These are phyloP conservation scores for Actinernus sp. DNA, from an alignment of 92 coral and sea anemone species.

Conservation along the genomic window DNA sequence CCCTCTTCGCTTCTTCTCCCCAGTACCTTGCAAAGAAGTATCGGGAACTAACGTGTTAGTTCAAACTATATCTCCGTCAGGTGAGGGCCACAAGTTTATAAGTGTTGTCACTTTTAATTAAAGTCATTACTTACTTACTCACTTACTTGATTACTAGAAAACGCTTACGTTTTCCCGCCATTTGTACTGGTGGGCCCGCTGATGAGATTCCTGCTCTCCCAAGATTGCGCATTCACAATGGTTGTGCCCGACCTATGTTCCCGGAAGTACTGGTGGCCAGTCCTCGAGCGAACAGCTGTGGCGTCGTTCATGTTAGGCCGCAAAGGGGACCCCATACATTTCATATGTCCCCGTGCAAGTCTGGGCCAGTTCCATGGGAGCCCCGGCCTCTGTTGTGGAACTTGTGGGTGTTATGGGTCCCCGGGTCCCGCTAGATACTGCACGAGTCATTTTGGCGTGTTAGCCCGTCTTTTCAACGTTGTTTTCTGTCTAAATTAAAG, in stretches of 20 bases:
- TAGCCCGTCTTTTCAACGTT: too few species aligned
- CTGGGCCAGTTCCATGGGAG: conserved; percentile 1
- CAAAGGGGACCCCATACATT: conserved; percentile 24
- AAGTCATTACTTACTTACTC: too few species aligned
- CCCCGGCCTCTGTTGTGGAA: conserved; percentile 55
- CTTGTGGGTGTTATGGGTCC: conserved; percentile 61
- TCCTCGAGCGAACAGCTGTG: conserved; percentile 11
- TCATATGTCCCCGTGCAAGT: conserved; percentile 28
- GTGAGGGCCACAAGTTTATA: too few species aligned
- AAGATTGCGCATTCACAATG: conserved; percentile 25
- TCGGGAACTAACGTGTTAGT: conserved; percentile 47
- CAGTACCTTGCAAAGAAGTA: conserved; percentile 15
- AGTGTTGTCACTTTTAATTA: too few species aligned
- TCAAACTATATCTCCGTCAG: conserved; percentile 31
- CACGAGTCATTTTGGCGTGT: too few species aligned
- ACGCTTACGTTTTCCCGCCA: conserved; percentile 53
- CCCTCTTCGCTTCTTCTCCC: conserved; percentile 50
- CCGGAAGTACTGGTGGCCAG: conserved; percentile 55
- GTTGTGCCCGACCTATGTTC: conserved; percentile 49
- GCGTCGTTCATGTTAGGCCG: conserved; percentile 30
- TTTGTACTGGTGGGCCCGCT: conserved; percentile 28
- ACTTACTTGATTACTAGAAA: too few species aligned
- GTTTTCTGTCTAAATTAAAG: too few species aligned
- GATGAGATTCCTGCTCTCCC: conserved; percentile 31
- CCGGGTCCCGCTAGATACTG: too few species aligned